Base-by-base conservation (phyloP, 2,797 vertebrate species). In the Pipistrellus nathusii region DNA sequence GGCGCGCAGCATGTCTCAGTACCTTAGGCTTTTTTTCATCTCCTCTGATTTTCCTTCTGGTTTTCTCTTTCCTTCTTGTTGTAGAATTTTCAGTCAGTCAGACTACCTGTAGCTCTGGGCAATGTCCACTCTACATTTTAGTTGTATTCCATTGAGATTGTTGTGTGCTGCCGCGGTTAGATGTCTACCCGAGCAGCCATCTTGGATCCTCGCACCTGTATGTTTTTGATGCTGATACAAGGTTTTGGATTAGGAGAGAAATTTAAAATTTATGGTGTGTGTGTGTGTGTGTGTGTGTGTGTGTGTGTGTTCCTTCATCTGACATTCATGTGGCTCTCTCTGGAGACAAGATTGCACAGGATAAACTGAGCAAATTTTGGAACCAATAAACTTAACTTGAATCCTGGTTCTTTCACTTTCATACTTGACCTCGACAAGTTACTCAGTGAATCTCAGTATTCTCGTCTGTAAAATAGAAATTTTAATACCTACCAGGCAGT, bases 201-300 rank as follows among this genome's bases (percentile, higher is more conserved):
- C n/a, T n/a, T n/a, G n/a, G n/a, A n/a, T n/a, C n/a, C n/a, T n/a
- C n/a, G 51, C 9, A 44, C 41, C 69, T 88, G 35, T 76, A 55
- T 88, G 32, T 12, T 91, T 95, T 85, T 59, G 48, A 85, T 91
- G 35, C 6, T 81, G 93, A 72, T 66, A 77, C 13, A 55, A 84
- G 8, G 23, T 69, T 78, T 82, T 57, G 17, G 15, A 25, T 78
- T 85, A 69, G 1, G 20, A 66, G 12, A 53, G 12, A 86, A 86
- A 57, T 77, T 53, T 75, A 13, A 35, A 48, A 9, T 84, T 35
- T 88, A 21, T 46, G 5, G 30, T 23, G 68, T 69, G 20, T 23
- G 17, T 46, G 17, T 17, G 38, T 27, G 11, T 41, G 13, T 62
- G 25, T 88, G 41, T 44, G 41, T 44, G 41, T 41, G 9, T 77